These are phyloP conservation scores for Harpalus rufipes DNA, from an alignment of 2,888 invertebrate genomes.

Conservation along the genomic window DNA sequence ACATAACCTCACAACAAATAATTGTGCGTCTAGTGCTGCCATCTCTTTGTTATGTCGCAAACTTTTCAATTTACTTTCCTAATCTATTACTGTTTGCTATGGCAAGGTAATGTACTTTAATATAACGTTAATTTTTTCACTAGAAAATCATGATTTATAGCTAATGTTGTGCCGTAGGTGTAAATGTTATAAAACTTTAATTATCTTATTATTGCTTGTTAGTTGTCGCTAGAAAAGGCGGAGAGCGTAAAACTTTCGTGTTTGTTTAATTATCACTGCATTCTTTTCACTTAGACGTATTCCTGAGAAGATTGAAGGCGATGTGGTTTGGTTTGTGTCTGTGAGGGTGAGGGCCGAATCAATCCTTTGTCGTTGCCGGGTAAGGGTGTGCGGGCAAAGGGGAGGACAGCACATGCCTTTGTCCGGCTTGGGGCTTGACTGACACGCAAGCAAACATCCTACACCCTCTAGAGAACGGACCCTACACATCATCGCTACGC, in stretches of 20 bases:
- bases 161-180: slow-evolving; percentile 1
- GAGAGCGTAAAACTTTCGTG: slow-evolving; percentile 39
- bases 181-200: slow-evolving; percentile 68
- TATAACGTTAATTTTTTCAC: slow-evolving; percentile 1
- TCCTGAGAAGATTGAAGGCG: slow-evolving; percentile 14
- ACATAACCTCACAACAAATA: too few species aligned
- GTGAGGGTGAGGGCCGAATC: slow-evolving; percentile 50
- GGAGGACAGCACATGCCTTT: slow-evolving; percentile 41
- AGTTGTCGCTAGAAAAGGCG: slow-evolving; percentile 25
- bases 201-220: slow-evolving; percentile 69
- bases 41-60: too few species aligned
- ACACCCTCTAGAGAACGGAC: slow-evolving; percentile 23
- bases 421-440: slow-evolving; percentile 46
- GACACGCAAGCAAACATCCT: slow-evolving; percentile 65
- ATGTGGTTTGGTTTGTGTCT: slow-evolving; percentile 50
- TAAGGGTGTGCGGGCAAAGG: not conserved
- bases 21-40: too few species aligned
- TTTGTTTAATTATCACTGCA: slow-evolving; percentile 24
- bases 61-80: too few species aligned
- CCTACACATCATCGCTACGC: slow-evolving; percentile 2
- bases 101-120: not conserved
- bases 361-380: slow-evolving; percentile 57
- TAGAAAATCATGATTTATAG: slow-evolving; percentile 36
- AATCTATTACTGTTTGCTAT: not conserved
- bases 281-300: not conserved